Evolutionary conservation across 2,888 invertebrate genomes (phyloP).

Genomic region (Eupithecia subfuscata): DNA sequence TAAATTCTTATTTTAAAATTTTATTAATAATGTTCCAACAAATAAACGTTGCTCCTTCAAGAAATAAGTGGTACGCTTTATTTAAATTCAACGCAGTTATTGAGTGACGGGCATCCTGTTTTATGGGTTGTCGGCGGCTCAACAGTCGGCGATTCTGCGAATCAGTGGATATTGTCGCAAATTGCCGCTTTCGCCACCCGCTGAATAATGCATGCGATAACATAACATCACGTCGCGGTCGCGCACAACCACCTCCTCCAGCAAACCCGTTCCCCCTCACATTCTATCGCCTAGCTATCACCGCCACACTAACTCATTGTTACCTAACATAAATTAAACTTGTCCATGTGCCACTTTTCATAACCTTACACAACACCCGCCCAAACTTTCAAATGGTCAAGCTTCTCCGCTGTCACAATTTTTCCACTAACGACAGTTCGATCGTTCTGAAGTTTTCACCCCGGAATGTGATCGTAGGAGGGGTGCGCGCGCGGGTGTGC

Average conservation of each 20-base stretch:
- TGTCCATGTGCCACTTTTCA: slow-evolving; percentile 59
- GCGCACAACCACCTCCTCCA: slow-evolving; percentile 50
- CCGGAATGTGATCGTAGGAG: slow-evolving; percentile 15
- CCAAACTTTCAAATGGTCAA: slow-evolving; percentile 54
- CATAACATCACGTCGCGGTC: slow-evolving; percentile 78
- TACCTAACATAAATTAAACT: slow-evolving; percentile 62
- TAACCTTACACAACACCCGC: slow-evolving; percentile 55
- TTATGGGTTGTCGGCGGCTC: slow-evolving; percentile 77
- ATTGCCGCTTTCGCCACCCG: slow-evolving; percentile 83
- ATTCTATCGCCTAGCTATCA: slow-evolving; percentile 57
- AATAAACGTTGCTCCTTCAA: slow-evolving; percentile 33
- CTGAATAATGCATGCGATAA: slow-evolving; percentile 83
- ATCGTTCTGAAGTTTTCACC: slow-evolving; percentile 29
- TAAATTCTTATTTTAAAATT: background rate
- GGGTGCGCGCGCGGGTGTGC: slow-evolving; percentile 17
- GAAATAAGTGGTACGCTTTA: slow-evolving; percentile 54
- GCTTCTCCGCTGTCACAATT: slow-evolving; percentile 38
- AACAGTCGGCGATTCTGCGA: slow-evolving; percentile 78
- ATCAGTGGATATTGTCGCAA: slow-evolving; percentile 83
- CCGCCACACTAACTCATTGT: slow-evolving; percentile 56
- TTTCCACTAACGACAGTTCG: slow-evolving; percentile 31
- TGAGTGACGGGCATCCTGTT: slow-evolving; percentile 80
- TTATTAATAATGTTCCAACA: slow-evolving; percentile 15
- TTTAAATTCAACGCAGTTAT: slow-evolving; percentile 76
- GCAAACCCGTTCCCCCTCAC: slow-evolving; percentile 54